Evolutionary conservation across 1,140 invertebrate species (phyloP), one percentile per base, ranked within the genome.

Genomic region (Eubasilissa regina): DNA sequence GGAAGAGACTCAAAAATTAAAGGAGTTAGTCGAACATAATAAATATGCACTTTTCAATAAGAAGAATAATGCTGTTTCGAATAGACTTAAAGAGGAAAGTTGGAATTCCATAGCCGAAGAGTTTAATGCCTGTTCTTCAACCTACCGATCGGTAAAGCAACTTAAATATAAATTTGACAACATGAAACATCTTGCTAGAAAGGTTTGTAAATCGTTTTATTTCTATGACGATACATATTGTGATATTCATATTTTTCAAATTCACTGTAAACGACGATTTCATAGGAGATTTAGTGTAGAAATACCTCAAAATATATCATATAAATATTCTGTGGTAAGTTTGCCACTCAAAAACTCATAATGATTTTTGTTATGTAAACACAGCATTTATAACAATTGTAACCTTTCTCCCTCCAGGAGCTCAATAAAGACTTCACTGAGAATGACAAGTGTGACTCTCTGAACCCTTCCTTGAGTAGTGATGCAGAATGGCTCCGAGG

Each of bases 121-220:
- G 25, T 73, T 73, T 55, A 73, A 73, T 35, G 17, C 70, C 1
- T 73, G 48, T 25, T 73, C 70, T 25, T 25, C 70, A 6, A 73
- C 17, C 13, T 73, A 73, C 35, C 55, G 70, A 73, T 25, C 70
- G 55, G 48, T 44, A 3, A 73, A 73, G 55, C 70, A 73, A 56
- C 70, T 73, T 19, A 73, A 73, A 56, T 56, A 73, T 35, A 73
- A 73, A 55, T 73, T 73, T 73, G 70, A 73, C 6, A 73, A 73
- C 55, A 73, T 73, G 48, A 68, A 68, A 68, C 35, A 68, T n/a
- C 44, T 44, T 47, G 64, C 64, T 0, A 44, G 45, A 45, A 44
- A n/a, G 64, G 64, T 68, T 45, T 45, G 64, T 35, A 35, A 3
- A 35, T 35, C n/a, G n/a, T n/a, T n/a, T n/a, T n/a, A n/a, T 35